These are phyloP conservation scores for Macropis europaea DNA, from an alignment of 2,888 invertebrate species.

Conservation along the genomic window DNA sequence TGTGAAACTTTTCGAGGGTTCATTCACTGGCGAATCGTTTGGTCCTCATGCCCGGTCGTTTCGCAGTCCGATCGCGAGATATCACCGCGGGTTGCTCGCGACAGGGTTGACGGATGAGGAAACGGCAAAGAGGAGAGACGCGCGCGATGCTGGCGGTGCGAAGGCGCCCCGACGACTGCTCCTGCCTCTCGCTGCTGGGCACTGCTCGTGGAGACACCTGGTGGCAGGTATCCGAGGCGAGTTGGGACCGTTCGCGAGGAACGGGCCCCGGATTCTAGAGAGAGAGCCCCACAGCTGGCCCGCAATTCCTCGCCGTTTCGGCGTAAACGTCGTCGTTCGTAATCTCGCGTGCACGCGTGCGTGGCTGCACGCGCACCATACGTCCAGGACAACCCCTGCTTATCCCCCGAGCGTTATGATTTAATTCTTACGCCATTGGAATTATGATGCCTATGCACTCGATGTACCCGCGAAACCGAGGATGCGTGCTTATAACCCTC, in stretches of 20 bases:
- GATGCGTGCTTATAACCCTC: too few relatives aligned
- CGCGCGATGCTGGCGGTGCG: slow-evolving; percentile 83
- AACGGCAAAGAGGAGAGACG: slow-evolving; percentile 68
- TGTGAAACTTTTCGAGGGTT: background rate
- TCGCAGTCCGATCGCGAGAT: slow-evolving; percentile 10
- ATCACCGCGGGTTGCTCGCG: slow-evolving; percentile 10
- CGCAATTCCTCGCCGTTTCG: slow-evolving; percentile 50
- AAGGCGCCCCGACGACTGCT: slow-evolving; percentile 85
- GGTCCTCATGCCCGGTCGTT: slow-evolving; percentile 16
- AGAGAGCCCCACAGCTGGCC: slow-evolving; percentile 58
- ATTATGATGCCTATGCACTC: background rate
- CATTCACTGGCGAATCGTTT: slow-evolving; percentile 13
- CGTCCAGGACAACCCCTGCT: slow-evolving; percentile 15
- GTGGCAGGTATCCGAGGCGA: slow-evolving; percentile 74
- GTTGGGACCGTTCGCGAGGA: slow-evolving; percentile 59
- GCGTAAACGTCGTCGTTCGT: slow-evolving; percentile 52
- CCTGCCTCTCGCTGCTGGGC: slow-evolving; percentile 83
- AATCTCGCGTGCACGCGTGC: slow-evolving; percentile 72
- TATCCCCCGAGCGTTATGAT: slow-evolving; percentile 16
- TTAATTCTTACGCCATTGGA: slow-evolving; percentile 4
- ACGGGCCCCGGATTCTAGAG: slow-evolving; percentile 58
- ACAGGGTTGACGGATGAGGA: slow-evolving; percentile 3
- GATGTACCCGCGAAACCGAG: too few relatives aligned
- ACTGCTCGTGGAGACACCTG: slow-evolving; percentile 85
- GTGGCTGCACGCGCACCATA: slow-evolving; percentile 73